Conservation (phyloP, 1,140 invertebrate genomes). For the Zaprionus kolodkinae region DNA sequence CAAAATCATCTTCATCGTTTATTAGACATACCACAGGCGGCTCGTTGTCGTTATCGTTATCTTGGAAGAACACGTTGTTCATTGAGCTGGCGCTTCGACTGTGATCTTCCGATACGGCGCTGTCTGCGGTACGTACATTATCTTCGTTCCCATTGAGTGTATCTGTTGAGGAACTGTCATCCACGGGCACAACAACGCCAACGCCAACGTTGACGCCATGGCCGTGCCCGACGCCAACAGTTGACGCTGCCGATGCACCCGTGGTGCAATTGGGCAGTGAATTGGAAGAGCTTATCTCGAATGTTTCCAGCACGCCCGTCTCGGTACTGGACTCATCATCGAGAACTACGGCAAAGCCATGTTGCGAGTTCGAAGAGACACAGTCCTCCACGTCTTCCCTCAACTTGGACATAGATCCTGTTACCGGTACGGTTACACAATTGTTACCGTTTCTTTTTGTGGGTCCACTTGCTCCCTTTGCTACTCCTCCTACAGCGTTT, state of each 20-base stretch:
- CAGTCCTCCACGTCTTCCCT: slow-evolving; percentile 73
- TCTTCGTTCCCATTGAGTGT: slow-evolving; percentile 56
- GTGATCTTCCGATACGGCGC: slow-evolving; percentile 44
- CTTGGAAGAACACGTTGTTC: slow-evolving; percentile 70
- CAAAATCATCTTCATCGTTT: slow-evolving; percentile 72
- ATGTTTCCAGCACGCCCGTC: slow-evolving; percentile 66
- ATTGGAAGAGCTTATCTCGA: slow-evolving; percentile 80
- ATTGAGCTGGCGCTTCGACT: slow-evolving; percentile 34
- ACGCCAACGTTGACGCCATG: slow-evolving; percentile 38
- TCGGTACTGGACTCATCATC: slow-evolving; percentile 80
- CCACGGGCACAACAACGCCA: slow-evolving; percentile 68
- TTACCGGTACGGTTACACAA: slow-evolving; percentile 13
- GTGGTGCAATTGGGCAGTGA: slow-evolving; percentile 65
- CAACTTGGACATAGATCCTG: slow-evolving; percentile 75
- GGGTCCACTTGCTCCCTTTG: slow-evolving; percentile 29
- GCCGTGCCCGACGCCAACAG: slow-evolving; percentile 10
- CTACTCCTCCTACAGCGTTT: slow-evolving; percentile 1
- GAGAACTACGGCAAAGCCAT: slow-evolving; percentile 77
- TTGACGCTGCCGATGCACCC: slow-evolving; percentile 40
- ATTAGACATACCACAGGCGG: slow-evolving; percentile 72
- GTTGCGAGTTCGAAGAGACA: slow-evolving; percentile 75
- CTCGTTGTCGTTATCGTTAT: slow-evolving; percentile 36
- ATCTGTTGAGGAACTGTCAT: slow-evolving; percentile 76
- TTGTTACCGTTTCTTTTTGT: slow-evolving; percentile 16
- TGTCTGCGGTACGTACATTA: slow-evolving; percentile 18